These are phyloP conservation scores for Serripes groenlandicus DNA, from an alignment of 2,888 invertebrate species.

Conservation along the genomic window DNA sequence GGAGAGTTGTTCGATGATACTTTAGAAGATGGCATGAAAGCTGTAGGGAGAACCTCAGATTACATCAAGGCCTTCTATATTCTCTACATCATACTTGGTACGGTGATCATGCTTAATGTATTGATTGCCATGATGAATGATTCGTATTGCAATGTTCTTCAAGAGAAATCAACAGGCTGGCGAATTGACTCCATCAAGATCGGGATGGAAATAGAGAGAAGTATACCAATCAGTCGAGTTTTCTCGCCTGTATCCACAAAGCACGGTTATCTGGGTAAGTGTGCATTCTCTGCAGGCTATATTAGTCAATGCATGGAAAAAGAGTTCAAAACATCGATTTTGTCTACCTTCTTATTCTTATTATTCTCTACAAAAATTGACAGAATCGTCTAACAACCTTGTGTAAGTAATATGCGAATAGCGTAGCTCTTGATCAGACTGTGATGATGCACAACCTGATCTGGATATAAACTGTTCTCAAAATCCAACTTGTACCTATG, in stretches of 20 bases:
- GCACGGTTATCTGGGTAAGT: conserved; percentile 8
- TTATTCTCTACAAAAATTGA: no score
- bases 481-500: no score
- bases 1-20: background rate
- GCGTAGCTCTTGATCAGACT: no score
- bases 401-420: no score
- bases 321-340: no score
- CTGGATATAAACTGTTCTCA: no score
- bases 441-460: no score
- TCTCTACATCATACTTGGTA: conserved; percentile 79
- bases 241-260: background rate
- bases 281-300: no score
- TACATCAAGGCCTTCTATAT: conserved; percentile 77
- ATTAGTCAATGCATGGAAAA: no score
- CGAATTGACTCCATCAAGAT: conserved; percentile 80
- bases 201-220: conserved; percentile 77
- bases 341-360: no score
- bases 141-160: conserved; percentile 76
- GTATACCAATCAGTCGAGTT: conserved; percentile 32
- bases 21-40: conserved; percentile 43
- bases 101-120: conserved; percentile 79
- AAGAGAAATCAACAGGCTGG: conserved; percentile 79
- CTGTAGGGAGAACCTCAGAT: conserved; percentile 61
- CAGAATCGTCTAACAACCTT: no score
- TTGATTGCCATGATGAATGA: conserved; percentile 84